Base-by-base conservation (phyloP, 2,888 invertebrate species). In the Stratiomys singularior region DNA sequence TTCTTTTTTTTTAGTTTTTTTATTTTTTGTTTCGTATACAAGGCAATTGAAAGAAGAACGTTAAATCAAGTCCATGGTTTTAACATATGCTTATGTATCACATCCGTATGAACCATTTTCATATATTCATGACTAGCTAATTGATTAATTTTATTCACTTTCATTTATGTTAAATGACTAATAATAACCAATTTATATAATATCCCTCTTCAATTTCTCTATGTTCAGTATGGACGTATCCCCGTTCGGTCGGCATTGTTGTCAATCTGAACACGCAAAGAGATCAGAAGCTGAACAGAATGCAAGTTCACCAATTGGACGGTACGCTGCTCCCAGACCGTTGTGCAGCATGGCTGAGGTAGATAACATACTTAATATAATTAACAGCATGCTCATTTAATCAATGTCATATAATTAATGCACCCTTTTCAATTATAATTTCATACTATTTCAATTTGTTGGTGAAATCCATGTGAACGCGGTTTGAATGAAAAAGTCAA, bases 341-440 rank as follows among this genome's bases (percentile, higher is more conserved):
- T 89, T 89, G 76, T 91, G 92, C 88, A 91, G 91, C 81, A 91
- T 92, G 91, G 91, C 91, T 82, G 90, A 91, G 89, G 92, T 92
- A 87, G 81, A 78, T 72, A 74, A 74, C 74, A 58, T 69, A 15
- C 47, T 52, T 69, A 69, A 66, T 76, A 64, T 52, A 52, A 76
- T 27, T 47, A 66, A 47, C 52, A 46, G 5, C 37, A n/a, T 47
- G 23, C 27, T 44, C 13, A 67, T 23, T 30, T 44, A 67, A 30
- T 28, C 25, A 67, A 46, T 67, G 9, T 67, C 7, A 23, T 25
- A 23, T 30, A 27, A 28, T 1, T 47, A 52, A 71, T 71, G 11
- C 1, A 13, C 23, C 44, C 47, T 64, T 1, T 4, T 28, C 27
- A 28, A 13, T 28, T 64, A 28, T n/a, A 11, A 23, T n/a, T 30